phyloP scores from a whole-genome alignment of 2,888 invertebrate species.

The Cheiracanthium punctorium region DNA sequence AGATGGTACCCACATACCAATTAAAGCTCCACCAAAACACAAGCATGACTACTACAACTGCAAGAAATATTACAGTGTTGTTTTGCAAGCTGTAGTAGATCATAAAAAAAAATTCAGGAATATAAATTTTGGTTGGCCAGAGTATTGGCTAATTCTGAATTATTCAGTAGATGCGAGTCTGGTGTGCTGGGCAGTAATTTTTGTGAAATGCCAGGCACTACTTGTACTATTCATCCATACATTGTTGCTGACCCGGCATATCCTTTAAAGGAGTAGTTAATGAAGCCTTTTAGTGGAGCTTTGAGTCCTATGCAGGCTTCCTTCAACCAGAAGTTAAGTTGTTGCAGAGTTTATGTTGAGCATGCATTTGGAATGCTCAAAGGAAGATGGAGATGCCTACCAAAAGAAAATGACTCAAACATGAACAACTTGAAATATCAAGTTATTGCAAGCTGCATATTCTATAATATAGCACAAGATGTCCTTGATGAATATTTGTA shows the following conservation, averaged over 20 bases:
- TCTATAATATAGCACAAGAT: no score
- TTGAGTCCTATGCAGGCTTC: neutral
- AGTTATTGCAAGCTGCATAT: constrained; percentile 6
- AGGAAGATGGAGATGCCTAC: constrained; percentile 19
- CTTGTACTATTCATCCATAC: neutral
- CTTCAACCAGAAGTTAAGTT: constrained; percentile 7
- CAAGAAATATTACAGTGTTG: constrained; percentile 8
- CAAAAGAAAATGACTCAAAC: constrained; percentile 3
- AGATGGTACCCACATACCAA: constrained; percentile 43
- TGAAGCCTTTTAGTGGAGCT: constrained; percentile 13
- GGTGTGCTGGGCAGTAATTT: neutral
- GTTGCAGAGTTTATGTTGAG: constrained; percentile 6
- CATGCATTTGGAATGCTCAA: constrained; percentile 26
- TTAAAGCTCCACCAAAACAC: constrained; percentile 13
- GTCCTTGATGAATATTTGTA: no score
- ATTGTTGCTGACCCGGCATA: constrained; percentile 38
- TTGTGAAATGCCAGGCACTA: neutral
- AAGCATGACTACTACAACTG: neutral
- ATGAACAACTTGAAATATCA: neutral
- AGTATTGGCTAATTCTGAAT: neutral
- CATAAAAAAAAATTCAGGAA: neutral
- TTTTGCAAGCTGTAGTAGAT: constrained; percentile 25
- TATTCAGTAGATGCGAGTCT: neutral
- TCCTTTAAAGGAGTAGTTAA: constrained; percentile 11
- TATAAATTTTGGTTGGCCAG: constrained; percentile 35